A percentile compares a stretch with the other conserved stretches of the same genome.
Conservation (phyloP, 2,797 vertebrate species). For the Megaceryle alcyon region DNA sequence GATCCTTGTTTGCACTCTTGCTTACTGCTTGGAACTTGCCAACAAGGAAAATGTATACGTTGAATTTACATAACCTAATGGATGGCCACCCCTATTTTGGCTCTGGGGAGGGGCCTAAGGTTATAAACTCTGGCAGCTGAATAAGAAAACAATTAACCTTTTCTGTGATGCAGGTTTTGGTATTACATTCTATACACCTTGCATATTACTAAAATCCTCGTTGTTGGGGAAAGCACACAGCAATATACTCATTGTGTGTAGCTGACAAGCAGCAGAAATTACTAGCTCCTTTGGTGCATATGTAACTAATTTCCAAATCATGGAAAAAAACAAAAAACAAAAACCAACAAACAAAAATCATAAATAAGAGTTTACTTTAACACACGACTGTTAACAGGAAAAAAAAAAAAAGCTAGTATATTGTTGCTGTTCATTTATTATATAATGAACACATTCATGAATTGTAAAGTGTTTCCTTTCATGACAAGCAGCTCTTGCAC, state of each 20-base stretch:
- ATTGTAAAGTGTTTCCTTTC: conserved; percentile 73
- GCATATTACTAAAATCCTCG: conserved; percentile 58
- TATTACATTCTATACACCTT: conserved; percentile 69
- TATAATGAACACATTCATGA: conserved; percentile 78
- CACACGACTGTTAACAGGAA: conserved; percentile 83
- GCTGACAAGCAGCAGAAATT: conserved; percentile 70
- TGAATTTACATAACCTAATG: conserved; percentile 48
- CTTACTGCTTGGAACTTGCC: conserved; percentile 70
- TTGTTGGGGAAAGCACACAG: conserved; percentile 79
- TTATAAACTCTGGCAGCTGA: conserved; percentile 76
- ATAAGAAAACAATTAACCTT: conserved; percentile 64
- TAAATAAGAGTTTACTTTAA: conserved; percentile 82
- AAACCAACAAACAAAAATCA: neutral
- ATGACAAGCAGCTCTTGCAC: conserved; percentile 84
- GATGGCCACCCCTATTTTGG: conserved; percentile 53
- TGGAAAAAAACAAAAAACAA: conserved; percentile 64
- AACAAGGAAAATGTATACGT: conserved; percentile 69
- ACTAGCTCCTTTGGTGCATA: conserved; percentile 83
- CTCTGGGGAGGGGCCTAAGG: conserved; percentile 46
- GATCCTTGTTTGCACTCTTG: conserved; percentile 79
- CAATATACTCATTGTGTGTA: conserved; percentile 86
- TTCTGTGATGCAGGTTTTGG: conserved; percentile 79
- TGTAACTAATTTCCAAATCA: conserved; percentile 82
- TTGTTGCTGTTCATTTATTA: conserved; percentile 80
- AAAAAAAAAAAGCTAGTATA: conserved; percentile 71